A percentile compares a stretch with the other conserved stretches of the same genome.
Conservation (phyloP, 2,888 invertebrate genomes). For the Phania funesta region DNA sequence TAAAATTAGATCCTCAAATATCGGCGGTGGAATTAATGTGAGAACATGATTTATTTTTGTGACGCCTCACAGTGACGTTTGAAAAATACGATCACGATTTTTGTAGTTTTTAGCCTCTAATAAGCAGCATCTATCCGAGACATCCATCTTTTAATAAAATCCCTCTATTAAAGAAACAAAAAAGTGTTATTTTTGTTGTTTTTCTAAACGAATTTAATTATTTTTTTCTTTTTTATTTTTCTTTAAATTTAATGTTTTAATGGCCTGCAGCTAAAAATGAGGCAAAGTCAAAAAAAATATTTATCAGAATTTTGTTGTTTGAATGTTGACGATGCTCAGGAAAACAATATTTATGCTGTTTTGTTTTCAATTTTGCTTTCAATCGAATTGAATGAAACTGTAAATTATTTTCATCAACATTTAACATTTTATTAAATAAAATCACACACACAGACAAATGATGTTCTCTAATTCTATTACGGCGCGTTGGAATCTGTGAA, state of each 20-base stretch:
- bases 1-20: background rate
- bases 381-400: constrained; percentile 26
- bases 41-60: constrained; percentile 55
- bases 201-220: constrained; percentile 24
- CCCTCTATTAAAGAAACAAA: constrained; percentile 15
- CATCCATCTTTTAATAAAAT: background rate
- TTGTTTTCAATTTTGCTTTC: background rate
- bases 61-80: constrained; percentile 43
- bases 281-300: constrained; percentile 38
- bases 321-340: constrained; percentile 19
- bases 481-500: background rate
- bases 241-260: constrained; percentile 39
- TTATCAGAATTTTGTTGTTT: background rate
- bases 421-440: constrained; percentile 15
- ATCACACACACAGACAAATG: background rate
- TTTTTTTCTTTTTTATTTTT: constrained; percentile 21
- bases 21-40: constrained; percentile 34
- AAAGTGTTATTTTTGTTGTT: constrained; percentile 38
- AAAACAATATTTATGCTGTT: constrained; percentile 5
- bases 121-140: background rate
- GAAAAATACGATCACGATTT: constrained; percentile 41
- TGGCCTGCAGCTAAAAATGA: constrained; percentile 58
- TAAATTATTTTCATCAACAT: constrained; percentile 48
- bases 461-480: constrained; percentile 16
- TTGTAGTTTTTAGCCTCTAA: constrained; percentile 22